Evolutionary conservation across 2,113 vertebrate genomes (phyloP), one percentile per base, ranked within the genome.

Genomic region (Cryptomyrus ogoouensis): DNA sequence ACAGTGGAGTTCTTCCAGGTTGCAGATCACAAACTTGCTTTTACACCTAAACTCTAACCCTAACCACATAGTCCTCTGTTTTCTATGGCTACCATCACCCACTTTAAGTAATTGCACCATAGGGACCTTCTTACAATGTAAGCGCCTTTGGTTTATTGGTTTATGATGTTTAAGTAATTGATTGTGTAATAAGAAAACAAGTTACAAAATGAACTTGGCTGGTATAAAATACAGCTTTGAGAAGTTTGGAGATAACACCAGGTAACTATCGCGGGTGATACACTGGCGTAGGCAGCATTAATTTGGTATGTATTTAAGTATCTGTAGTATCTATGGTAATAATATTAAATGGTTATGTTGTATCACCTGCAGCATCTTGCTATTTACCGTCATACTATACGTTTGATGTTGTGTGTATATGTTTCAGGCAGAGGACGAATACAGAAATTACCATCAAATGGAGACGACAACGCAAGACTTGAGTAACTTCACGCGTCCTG

Each of bases 401-500:
- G 5, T 9, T 39, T 52, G 8, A 19, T 77, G 31, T 46, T 10
- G 62, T 74, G 9, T 49, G 24, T 17, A 21, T 52, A 9, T 50
- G 24, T 70, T 89, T 89, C 50, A 83, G 77, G 46, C 17, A 35
- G 35, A 84, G 83, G 35, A 58, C 3, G 8, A 31, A 83, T 50
- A 50, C 35, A 39, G 17, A n/a, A 39, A 31, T 47, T 13, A 9
- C 39, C n/a, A 42, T 47, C 10, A 58, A 6, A 90, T 86, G 83
- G 77, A 85, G 89, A 66, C 80, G 10, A 86, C 58, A 35, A 87
- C 84, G 17, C 84, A 80, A 83, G 88, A 91, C 39, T 21, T 89
- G 49, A 86, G 88, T 74, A 91, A 89, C 88, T 89, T 91, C 62
- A 89, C 88, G 1, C 88, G 77, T 56, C 90, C 90, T 8, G 50